Conservation (phyloP, 2,888 invertebrate species). For the Andrena trimmerana region DNA sequence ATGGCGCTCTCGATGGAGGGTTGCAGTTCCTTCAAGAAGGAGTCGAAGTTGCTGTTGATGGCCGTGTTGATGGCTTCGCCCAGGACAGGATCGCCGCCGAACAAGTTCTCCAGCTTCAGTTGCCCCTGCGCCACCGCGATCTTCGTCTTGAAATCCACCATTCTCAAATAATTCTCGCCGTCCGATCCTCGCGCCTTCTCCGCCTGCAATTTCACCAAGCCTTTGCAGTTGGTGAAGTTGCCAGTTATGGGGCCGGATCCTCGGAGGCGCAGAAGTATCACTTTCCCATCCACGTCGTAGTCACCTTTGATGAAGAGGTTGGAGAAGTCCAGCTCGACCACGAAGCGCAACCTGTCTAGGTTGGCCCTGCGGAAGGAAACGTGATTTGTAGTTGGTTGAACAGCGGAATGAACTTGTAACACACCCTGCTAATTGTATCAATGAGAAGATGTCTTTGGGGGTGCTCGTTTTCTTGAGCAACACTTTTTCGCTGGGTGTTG, state of each 20-base stretch:
- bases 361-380: constrained; percentile 85
- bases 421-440: too few relatives aligned
- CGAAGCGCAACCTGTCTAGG: constrained; percentile 85
- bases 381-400: too few relatives aligned
- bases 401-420: too few relatives aligned
- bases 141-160: constrained; percentile 86
- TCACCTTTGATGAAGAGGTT: constrained; percentile 87
- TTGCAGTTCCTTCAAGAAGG: constrained; percentile 87
- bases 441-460: too few relatives aligned
- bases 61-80: constrained; percentile 87
- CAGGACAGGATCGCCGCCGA: constrained; percentile 89
- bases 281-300: constrained; percentile 87
- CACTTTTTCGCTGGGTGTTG: background rate
- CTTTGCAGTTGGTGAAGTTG: constrained; percentile 87
- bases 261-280: constrained; percentile 87
- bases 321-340: constrained; percentile 86
- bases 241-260: constrained; percentile 88
- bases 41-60: constrained; percentile 88
- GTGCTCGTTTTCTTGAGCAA: too few relatives aligned
- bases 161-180: constrained; percentile 86
- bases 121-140: constrained; percentile 87
- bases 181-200: constrained; percentile 82
- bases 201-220: constrained; percentile 84
- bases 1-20: constrained; percentile 87
- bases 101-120: constrained; percentile 89